A percentile compares a stretch with the other conserved stretches of the same genome.
Evolutionary conservation across 35 echinoderm and acorn worm species (phyloP).

Genomic region (Ophiothrix spiculata): DNA sequence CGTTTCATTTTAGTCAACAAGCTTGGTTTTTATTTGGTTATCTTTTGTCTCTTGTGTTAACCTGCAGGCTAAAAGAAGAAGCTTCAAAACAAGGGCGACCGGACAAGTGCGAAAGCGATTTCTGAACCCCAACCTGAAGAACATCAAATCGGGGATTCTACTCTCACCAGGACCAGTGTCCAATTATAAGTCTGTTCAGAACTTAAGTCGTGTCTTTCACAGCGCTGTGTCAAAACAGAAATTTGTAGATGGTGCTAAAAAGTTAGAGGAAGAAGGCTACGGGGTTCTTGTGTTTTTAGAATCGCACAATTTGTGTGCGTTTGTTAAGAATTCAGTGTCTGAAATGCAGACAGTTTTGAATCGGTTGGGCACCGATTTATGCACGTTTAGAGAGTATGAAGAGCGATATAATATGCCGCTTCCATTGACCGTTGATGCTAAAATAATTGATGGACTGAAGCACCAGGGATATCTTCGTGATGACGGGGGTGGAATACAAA

Average conservation of each 20-base stretch:
- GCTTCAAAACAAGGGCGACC: no score
- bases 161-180: background rate
- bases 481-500: no score
- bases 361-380: background rate
- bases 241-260: background rate
- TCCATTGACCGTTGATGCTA: background rate
- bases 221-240: background rate
- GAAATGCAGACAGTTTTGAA: background rate
- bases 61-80: background rate
- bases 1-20: no score
- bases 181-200: background rate
- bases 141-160: background rate
- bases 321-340: background rate
- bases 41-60: background rate
- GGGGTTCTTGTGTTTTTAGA: background rate
- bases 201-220: background rate
- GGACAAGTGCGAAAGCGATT: background rate
- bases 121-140: background rate
- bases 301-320: background rate
- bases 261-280: background rate
- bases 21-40: no score
- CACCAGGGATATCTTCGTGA: no score
- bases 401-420: background rate
- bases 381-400: background rate
- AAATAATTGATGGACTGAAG: no score